These are phyloP conservation scores for Orbicella faveolata DNA, from an alignment of 64 coral and sea anemone species.

Conservation along the genomic window DNA sequence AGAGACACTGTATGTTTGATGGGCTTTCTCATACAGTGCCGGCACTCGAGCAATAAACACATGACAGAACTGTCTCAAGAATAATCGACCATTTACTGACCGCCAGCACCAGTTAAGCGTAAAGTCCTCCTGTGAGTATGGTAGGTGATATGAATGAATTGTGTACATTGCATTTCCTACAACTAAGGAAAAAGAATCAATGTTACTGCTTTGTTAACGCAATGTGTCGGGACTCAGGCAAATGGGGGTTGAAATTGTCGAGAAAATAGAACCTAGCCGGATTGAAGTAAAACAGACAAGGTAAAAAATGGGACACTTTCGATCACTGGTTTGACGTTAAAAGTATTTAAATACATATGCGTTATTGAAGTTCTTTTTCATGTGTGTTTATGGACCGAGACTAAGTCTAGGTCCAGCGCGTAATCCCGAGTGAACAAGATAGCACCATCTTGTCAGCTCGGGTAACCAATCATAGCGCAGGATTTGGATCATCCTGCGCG, in stretches of 20 bases:
- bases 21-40: background rate
- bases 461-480: no score
- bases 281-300: no score
- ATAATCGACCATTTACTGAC: background rate
- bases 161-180: slow-evolving; percentile 15
- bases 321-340: no score
- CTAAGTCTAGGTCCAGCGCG: no score
- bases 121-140: slow-evolving; percentile 41
- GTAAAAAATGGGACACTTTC: no score
- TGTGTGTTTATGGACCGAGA: no score
- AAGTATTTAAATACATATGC: no score
- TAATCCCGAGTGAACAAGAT: no score
- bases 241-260: background rate
- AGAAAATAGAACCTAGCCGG: background rate
- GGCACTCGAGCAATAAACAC: slow-evolving; percentile 40
- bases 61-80: slow-evolving; percentile 44
- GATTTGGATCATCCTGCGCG: no score
- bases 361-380: no score
- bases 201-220: no score
- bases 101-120: background rate
- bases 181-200: background rate
- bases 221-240: background rate
- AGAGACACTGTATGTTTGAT: slow-evolving; percentile 15
- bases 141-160: slow-evolving; percentile 68
- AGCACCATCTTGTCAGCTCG: no score